phyloP scores from a whole-genome alignment of 1,140 invertebrate genomes.

The Tetramorium alpestre region DNA sequence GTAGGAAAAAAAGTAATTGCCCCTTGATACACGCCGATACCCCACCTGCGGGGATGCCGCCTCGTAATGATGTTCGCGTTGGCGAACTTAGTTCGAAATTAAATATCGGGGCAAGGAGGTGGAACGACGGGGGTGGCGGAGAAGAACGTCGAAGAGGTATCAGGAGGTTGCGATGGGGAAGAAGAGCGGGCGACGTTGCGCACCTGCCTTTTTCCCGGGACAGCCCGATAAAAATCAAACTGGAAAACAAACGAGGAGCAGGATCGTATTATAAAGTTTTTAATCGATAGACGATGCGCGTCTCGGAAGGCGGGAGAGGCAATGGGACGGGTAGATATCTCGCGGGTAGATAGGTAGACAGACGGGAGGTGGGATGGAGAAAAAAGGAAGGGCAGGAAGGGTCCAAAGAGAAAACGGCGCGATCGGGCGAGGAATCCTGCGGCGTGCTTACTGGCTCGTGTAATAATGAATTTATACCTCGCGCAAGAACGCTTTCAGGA shows the following conservation, averaged over 20 bases:
- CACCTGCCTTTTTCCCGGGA: conserved; percentile 73
- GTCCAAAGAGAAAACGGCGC: conserved; percentile 68
- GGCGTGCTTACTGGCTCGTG: conserved; percentile 76
- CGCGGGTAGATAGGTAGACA: conserved; percentile 40
- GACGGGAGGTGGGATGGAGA: background rate
- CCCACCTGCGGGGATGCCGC: conserved; percentile 74
- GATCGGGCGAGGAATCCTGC: conserved; percentile 79
- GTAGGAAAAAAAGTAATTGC: conserved; percentile 76
- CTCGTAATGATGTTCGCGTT: conserved; percentile 75
- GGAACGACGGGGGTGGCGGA: conserved; percentile 26
- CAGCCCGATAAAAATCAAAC: conserved; percentile 80
- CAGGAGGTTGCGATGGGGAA: conserved; percentile 24
- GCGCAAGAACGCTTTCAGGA: conserved; percentile 58
- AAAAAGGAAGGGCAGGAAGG: background rate
- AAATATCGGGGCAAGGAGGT: conserved; percentile 78
- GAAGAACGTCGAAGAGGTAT: conserved; percentile 63
- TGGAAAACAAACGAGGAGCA: conserved; percentile 78
- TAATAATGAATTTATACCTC: conserved; percentile 82
- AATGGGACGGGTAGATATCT: conserved; percentile 68
- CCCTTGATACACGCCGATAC: conserved; percentile 78
- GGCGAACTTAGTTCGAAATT: conserved; percentile 82
- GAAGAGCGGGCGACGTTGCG: conserved; percentile 47
- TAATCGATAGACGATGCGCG: conserved; percentile 82
- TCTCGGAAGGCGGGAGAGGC: conserved; percentile 50
- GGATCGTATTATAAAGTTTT: conserved; percentile 84